Conservation (phyloP, 2,113 vertebrate species). For the Clarias batrachus region DNA sequence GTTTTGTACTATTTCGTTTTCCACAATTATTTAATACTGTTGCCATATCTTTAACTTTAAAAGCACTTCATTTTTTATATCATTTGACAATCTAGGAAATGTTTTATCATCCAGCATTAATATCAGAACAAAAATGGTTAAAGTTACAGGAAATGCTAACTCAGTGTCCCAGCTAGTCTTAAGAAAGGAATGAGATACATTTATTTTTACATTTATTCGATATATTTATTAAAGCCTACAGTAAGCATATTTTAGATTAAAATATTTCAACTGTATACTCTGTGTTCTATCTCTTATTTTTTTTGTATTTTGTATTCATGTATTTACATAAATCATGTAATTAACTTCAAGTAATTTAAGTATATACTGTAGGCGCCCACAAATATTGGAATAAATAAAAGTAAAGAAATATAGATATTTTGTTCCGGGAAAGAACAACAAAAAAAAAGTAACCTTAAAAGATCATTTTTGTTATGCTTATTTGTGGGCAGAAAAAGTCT, state of each 20-base stretch:
- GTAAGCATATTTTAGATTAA: neutral
- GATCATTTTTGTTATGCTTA: neutral
- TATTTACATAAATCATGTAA: neutral
- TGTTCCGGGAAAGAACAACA: neutral
- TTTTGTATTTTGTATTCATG: neutral
- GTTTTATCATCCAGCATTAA: neutral
- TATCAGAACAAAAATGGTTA: neutral
- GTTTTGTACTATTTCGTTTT: neutral
- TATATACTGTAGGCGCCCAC: neutral
- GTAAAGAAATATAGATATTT: too few relatives aligned
- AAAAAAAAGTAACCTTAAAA: neutral
- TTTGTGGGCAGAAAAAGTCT: conserved; percentile 1
- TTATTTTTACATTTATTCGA: neutral
- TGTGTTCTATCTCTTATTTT: neutral
- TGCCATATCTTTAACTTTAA: neutral
- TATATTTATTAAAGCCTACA: neutral
- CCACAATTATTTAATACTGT: neutral
- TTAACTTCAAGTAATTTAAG: neutral
- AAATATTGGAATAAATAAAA: neutral
- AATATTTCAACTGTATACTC: neutral
- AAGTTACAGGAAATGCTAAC: neutral
- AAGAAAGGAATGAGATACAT: neutral
- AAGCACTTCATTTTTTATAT: neutral
- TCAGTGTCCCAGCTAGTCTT: too few relatives aligned
- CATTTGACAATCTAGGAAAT: neutral